Conservation (phyloP, 30 jellyfish, hydroid and myxozoan species). For the Aurelia sp. region DNA sequence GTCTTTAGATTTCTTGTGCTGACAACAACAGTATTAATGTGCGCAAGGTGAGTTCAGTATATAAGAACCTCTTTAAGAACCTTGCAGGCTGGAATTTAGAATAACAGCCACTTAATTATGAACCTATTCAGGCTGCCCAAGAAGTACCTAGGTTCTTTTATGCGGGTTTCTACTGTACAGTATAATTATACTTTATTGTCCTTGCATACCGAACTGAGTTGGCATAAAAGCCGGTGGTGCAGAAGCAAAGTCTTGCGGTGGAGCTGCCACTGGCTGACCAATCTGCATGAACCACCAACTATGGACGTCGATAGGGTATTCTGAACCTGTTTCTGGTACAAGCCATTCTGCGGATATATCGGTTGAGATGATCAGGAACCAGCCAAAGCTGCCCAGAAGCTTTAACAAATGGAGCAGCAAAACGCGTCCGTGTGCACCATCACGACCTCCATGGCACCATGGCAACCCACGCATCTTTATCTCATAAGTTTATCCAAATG, state of each 20-base stretch:
- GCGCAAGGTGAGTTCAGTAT: too few relatives aligned
- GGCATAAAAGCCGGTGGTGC: not conserved
- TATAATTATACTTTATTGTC: too few relatives aligned
- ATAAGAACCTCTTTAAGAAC: too few relatives aligned
- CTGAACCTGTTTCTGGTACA: not conserved
- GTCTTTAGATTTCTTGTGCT: too few relatives aligned
- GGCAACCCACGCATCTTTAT: conserved; percentile 53
- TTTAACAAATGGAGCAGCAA: conserved; percentile 18
- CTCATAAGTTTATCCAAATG: conserved; percentile 1
- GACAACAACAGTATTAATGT: too few relatives aligned
- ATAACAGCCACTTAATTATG: too few relatives aligned
- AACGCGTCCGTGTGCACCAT: conserved; percentile 63
- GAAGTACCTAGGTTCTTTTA: too few relatives aligned
- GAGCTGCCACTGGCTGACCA: conserved; percentile 1
- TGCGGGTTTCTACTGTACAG: too few relatives aligned
- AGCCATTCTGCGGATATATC: conserved; percentile 10
- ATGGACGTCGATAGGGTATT: conserved; percentile 22
- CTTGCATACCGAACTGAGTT: too few relatives aligned
- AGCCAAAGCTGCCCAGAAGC: conserved; percentile 1
- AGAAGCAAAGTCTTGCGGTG: conserved; percentile 1
- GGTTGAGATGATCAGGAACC: conserved; percentile 39
- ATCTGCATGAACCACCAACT: conserved; percentile 45
- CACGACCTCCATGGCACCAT: conserved; percentile 37
- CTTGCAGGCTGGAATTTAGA: too few relatives aligned
- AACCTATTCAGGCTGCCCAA: too few relatives aligned